A percentile compares a stretch with the other conserved stretches of the same genome.
These are phyloP conservation scores for Rotaria socialis DNA, from an alignment of 2,888 invertebrate genomes.

Conservation along the genomic window DNA sequence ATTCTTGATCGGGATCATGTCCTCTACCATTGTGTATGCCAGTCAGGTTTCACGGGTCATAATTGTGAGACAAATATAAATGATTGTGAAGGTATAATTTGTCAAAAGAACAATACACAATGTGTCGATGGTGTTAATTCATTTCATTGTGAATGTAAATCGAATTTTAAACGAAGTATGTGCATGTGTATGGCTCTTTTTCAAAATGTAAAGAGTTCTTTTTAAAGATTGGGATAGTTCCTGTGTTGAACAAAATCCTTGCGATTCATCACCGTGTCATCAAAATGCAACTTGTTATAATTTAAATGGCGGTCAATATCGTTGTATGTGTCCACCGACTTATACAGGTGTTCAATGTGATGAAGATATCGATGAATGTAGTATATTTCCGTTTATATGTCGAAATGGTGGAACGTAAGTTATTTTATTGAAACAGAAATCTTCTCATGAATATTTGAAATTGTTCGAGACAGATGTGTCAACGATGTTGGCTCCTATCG, in stretches of 20 bases:
- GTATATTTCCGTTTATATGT: neutral
- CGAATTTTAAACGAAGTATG: slow-evolving; percentile 20
- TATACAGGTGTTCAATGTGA: neutral
- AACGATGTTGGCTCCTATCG: slow-evolving; percentile 21
- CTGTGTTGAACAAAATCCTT: neutral
- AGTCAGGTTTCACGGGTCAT: neutral
- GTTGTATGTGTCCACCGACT: slow-evolving; percentile 10
- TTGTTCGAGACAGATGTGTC: neutral
- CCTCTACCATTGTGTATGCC: neutral
- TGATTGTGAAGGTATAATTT: slow-evolving; percentile 33
- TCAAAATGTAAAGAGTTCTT: neutral
- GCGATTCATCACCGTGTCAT: slow-evolving; percentile 25
- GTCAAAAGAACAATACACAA: neutral
- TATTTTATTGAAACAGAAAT: no score
- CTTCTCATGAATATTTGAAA: no score
- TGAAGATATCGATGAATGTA: slow-evolving; percentile 32
- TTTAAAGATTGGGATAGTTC: neutral
- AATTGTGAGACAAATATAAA: slow-evolving; percentile 27
- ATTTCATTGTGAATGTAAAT: slow-evolving; percentile 15
- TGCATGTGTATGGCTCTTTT: no score
- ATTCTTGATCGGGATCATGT: neutral
- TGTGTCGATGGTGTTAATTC: slow-evolving; percentile 15
- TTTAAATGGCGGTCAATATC: neutral
- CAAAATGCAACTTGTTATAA: slow-evolving; percentile 1
- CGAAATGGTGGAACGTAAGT: neutral